Evolutionary conservation across 2,888 invertebrate species (phyloP).

Genomic region (Hyppa rectilinea): DNA sequence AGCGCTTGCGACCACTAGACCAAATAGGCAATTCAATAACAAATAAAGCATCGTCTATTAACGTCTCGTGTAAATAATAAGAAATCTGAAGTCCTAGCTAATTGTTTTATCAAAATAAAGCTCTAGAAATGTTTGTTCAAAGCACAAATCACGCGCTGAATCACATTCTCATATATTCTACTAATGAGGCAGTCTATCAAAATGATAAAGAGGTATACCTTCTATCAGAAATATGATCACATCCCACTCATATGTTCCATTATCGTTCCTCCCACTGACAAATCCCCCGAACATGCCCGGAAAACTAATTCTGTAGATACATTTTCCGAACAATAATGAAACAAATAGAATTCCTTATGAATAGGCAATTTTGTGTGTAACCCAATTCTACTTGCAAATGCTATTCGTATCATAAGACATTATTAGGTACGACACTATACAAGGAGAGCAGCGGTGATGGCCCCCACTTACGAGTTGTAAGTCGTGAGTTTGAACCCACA

Average conservation of each 20-base stretch:
- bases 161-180: not conserved
- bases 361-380: not conserved
- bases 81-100: too few relatives aligned
- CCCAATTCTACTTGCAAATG: not conserved
- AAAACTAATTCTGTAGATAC: not conserved
- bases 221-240: not conserved
- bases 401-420: not conserved
- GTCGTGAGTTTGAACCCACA: too few relatives aligned
- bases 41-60: too few relatives aligned
- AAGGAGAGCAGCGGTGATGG: too few relatives aligned
- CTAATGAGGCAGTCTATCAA: constrained; percentile 2
- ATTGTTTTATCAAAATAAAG: too few relatives aligned
- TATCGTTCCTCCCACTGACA: constrained; percentile 4
- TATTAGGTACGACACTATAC: too few relatives aligned
- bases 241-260: constrained; percentile 1
- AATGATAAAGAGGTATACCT: not conserved
- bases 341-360: not conserved
- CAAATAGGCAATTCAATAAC: too few relatives aligned
- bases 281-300: constrained; percentile 7
- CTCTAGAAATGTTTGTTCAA: not conserved
- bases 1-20: too few relatives aligned
- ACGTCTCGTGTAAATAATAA: too few relatives aligned
- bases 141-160: not conserved
- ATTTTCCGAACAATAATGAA: not conserved
- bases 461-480: too few relatives aligned